Base-by-base conservation (phyloP, 37 sponge, comb jelly and placozoan species). In the Ianthella basta region DNA sequence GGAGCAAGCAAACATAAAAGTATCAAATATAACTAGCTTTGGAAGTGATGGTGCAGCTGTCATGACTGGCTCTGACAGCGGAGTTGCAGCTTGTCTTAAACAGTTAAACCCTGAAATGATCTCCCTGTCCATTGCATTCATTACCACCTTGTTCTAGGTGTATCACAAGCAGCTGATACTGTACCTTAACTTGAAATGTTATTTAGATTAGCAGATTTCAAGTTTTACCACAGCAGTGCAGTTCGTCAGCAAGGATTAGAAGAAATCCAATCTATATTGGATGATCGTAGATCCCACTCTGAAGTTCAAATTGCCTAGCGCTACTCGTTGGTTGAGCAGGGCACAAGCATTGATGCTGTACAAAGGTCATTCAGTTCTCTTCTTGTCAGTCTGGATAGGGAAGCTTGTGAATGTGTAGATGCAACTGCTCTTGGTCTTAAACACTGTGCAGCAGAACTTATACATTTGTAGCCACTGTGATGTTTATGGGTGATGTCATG, bases 41-140 rank as follows among this genome's bases (percentile, higher is more conserved):
- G 89, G 68, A 39, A 83, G 55, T 77, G 89, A 88, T 79, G 89
- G 84, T 6, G 89, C 89, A 30, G 15, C 66, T 25, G 89, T 83
- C 1, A 83, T 88, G 84, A 83, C 79, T 6, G 80, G 89, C 6
- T 32, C 55, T 25, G 24, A 34, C 25, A 60, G 16, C 32, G 86
- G 84, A 24, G 89, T 88, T 44, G 80, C 80, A 30, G 37, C 63
- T 16, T 37, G 87, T 38, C 20, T 86, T 14, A 86, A 88, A 69
- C 15, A n/a, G 27, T 38, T 54, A 41, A 74, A 84, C 2, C 72
- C 80, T 38, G 55, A 69, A 54, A 63, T 89, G 56, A 24, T 69
- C 19, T 72, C 75, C 14, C 4, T 85, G 20, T n/a, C n/a, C 90
- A 89, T 59, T 89, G 82, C 50, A 60, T 59, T 32, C 86, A 80